A percentile compares a stretch with the other conserved stretches of the same genome.
These are phyloP conservation scores for Girardinus metallicus DNA, from an alignment of 2,797 vertebrate genomes.

Conservation along the genomic window DNA sequence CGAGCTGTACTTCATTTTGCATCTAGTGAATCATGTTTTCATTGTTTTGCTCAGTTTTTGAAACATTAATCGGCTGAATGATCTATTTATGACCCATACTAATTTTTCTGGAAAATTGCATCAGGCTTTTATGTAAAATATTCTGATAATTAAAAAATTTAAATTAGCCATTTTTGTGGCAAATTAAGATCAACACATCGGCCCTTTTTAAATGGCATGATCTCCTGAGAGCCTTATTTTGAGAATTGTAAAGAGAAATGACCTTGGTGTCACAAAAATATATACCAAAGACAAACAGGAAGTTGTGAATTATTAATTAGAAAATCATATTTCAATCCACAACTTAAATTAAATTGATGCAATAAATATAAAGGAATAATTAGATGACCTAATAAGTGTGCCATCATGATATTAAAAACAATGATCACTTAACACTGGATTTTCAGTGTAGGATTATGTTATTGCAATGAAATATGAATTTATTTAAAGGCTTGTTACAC, in stretches of 20 bases:
- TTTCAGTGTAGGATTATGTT: neutral
- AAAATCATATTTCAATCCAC: neutral
- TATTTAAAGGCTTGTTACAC: neutral
- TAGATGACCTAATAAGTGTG: neutral
- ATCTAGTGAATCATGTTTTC: neutral
- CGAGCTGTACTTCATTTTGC: neutral
- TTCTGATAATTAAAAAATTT: too few relatives aligned
- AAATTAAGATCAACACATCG: neutral
- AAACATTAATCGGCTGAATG: neutral
- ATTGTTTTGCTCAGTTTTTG: neutral
- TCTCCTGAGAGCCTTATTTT: neutral
- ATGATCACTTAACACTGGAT: neutral
- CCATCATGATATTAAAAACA: neutral
- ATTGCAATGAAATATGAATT: neutral
- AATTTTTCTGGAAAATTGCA: neutral
- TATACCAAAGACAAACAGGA: neutral
- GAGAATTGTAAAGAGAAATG: neutral
- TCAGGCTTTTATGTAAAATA: neutral
- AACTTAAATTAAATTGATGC: neutral
- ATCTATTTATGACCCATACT: neutral
- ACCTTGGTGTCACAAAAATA: neutral
- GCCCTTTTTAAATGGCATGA: neutral
- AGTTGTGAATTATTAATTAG: neutral
- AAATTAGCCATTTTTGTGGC: neutral
- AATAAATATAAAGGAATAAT: neutral